phyloP scores from a whole-genome alignment of 2,797 vertebrate genomes.

The Neopelma chrysocephalum region DNA sequence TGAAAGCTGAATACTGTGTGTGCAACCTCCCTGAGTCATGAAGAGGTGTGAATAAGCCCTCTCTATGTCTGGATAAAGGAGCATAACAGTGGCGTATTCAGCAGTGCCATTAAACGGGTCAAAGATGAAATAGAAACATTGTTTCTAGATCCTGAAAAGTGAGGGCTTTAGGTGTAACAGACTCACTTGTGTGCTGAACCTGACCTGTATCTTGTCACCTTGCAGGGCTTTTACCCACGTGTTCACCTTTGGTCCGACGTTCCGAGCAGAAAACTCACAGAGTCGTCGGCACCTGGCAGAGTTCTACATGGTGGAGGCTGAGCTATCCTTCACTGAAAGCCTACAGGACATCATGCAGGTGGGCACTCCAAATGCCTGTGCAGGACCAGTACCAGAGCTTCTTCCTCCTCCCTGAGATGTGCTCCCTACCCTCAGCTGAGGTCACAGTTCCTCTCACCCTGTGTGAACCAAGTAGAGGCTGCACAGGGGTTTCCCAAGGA shows the following conservation, averaged over 20 bases:
- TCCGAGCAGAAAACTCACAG: constrained; percentile 95
- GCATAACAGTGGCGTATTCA: fast-evolving
- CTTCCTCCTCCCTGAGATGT: neutral
- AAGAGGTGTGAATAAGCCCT: neutral
- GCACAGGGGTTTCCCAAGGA: neutral
- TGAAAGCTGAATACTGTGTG: neutral
- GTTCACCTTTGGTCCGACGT: constrained; percentile 93
- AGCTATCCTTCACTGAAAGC: constrained; percentile 88
- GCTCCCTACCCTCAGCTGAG: neutral
- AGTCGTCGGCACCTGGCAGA: constrained; percentile 93
- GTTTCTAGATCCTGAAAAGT: neutral
- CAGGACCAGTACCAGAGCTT: neutral
- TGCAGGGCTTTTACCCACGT: constrained; percentile 88
- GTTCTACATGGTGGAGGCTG: constrained; percentile 99
- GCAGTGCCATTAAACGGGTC: neutral
- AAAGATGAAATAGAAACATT: neutral
- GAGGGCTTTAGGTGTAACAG: neutral
- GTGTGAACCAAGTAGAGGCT: neutral
- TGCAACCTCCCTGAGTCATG: neutral
- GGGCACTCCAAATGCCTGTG: neutral
- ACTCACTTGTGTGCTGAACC: neutral
- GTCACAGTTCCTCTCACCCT: neutral
- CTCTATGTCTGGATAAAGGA: neutral
- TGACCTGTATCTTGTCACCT: constrained; percentile 32
- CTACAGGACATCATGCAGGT: constrained; percentile 92